These are phyloP conservation scores for Ochropleura leucogaster DNA, from an alignment of 2,888 invertebrate species.

Conservation along the genomic window DNA sequence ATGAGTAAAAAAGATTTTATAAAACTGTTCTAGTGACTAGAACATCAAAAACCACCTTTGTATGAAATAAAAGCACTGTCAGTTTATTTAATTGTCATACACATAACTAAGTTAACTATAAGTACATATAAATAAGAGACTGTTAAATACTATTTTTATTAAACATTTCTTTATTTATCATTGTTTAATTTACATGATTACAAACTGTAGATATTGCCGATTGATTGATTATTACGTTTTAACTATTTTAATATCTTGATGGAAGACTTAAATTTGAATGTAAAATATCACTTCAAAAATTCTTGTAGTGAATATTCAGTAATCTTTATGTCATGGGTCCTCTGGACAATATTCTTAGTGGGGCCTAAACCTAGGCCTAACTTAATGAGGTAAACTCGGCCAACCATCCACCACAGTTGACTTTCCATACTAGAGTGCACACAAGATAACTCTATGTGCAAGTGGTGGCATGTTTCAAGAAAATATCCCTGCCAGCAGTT, in stretches of 20 bases:
- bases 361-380: not conserved
- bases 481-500: not conserved
- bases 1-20: no score
- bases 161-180: conserved; percentile 38
- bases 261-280: conserved; percentile 24
- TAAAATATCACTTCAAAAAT: not conserved
- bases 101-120: not conserved
- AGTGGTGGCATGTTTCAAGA: no score
- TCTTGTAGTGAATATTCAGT: not conserved
- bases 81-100: not conserved
- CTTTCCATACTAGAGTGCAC: no score
- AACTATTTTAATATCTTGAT: not conserved
- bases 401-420: not conserved
- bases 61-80: not conserved
- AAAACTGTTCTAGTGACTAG: no score
- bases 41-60: not conserved
- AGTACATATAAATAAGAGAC: conserved; percentile 38
- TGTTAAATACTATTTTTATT: conserved; percentile 31
- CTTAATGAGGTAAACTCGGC: not conserved
- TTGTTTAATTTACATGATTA: conserved; percentile 43
- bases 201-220: conserved; percentile 1
- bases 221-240: conserved; percentile 11
- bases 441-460: no score
- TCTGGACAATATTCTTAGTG: not conserved
- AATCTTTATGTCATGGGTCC: not conserved